phyloP scores from a whole-genome alignment of 2,888 invertebrate genomes.

The Agriopis leucophaearia region DNA sequence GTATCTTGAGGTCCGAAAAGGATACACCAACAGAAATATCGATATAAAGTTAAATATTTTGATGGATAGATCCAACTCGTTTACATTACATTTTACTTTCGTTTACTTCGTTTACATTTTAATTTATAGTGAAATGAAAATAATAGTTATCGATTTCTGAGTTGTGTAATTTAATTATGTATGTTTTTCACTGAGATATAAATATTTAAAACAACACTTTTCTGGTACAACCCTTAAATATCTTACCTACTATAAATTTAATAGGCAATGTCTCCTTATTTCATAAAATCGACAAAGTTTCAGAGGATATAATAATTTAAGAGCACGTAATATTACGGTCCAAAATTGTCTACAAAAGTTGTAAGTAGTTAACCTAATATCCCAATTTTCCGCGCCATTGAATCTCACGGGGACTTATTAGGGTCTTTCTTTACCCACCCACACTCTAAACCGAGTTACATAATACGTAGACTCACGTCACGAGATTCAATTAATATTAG shows the following conservation, averaged over 20 bases:
- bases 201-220: not conserved
- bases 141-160: no score
- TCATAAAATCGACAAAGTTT: conserved; percentile 24
- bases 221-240: not conserved
- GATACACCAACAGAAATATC: no score
- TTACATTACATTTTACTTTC: no score
- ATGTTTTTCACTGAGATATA: no score
- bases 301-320: conserved; percentile 33
- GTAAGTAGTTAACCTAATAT: conserved; percentile 58
- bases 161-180: no score
- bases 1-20: no score
- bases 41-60: no score
- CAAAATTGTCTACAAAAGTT: conserved; percentile 53
- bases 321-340: conserved; percentile 40
- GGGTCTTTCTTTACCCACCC: conserved; percentile 50
- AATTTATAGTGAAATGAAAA: no score
- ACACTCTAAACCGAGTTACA: conserved; percentile 39
- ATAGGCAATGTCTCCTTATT: not conserved
- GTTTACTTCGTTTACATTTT: no score
- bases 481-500: conserved; percentile 28
- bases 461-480: conserved; percentile 30
- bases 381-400: conserved; percentile 59
- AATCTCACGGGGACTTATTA: conserved; percentile 51
- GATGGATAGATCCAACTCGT: no score
- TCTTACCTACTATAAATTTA: no score